A percentile compares a stretch with the other conserved stretches of the same genome.
These are phyloP conservation scores for Polydrusus pterygomalis DNA, from an alignment of 2,888 invertebrate genomes.

Conservation along the genomic window DNA sequence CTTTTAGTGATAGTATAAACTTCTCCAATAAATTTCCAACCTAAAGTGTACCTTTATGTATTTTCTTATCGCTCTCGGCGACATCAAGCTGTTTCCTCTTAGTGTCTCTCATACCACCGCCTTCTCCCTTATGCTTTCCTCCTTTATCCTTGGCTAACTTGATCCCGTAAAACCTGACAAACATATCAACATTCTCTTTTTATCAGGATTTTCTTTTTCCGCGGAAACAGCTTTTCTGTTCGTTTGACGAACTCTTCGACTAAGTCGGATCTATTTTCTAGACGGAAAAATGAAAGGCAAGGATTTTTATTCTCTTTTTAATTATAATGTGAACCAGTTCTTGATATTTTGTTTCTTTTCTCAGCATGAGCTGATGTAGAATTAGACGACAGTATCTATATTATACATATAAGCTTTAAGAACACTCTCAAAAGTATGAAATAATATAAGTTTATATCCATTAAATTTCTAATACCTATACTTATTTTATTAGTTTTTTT, in stretches of 20 bases:
- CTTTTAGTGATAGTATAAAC: conserved; percentile 15
- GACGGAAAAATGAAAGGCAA: conserved; percentile 7
- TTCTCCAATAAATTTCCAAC: conserved; percentile 26
- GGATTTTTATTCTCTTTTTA: conserved; percentile 18
- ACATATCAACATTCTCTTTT: conserved; percentile 69
- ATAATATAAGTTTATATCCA: too few species aligned
- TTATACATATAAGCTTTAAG: too few species aligned
- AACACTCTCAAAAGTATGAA: too few species aligned
- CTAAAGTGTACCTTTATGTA: conserved; percentile 32
- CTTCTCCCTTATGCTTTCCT: conserved; percentile 29
- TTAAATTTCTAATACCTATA: too few species aligned
- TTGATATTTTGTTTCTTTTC: background rate
- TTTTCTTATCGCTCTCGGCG: conserved; percentile 61
- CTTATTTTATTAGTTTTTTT: too few species aligned
- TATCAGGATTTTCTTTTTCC: conserved; percentile 42
- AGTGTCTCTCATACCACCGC: conserved; percentile 54
- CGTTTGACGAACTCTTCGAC: conserved; percentile 21
- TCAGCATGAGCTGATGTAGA: background rate
- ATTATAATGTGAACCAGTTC: background rate
- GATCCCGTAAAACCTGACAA: conserved; percentile 71
- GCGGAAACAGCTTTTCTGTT: conserved; percentile 28
- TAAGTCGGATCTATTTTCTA: conserved; percentile 26
- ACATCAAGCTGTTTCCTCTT: conserved; percentile 61
- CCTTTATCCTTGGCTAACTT: conserved; percentile 62
- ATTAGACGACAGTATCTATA: background rate